phyloP scores from a whole-genome alignment of 2,113 vertebrate genomes.

The Nycticebus coucang region DNA sequence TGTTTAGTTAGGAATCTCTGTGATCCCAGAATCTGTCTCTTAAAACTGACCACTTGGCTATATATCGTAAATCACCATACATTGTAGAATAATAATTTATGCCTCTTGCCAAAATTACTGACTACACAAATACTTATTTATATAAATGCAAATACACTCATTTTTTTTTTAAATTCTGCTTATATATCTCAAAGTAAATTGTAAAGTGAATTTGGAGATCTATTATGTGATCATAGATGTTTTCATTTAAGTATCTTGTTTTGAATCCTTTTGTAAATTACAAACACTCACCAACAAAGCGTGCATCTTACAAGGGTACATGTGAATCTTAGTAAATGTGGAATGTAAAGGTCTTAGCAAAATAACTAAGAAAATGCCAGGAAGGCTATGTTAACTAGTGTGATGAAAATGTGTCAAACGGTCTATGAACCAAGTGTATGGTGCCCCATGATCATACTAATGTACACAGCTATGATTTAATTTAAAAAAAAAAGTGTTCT shows the following conservation, averaged over 20 bases:
- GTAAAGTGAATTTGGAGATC: not conserved
- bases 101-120: not conserved
- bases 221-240: not conserved
- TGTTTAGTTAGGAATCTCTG: not conserved
- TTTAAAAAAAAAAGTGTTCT: not conserved
- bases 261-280: slow-evolving; percentile 27
- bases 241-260: slow-evolving; percentile 37
- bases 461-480: too few species aligned
- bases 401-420: too few species aligned
- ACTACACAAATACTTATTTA: not conserved
- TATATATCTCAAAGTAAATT: not conserved
- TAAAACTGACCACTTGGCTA: not conserved
- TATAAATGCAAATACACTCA: not conserved
- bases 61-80: not conserved
- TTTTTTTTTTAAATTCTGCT: not conserved
- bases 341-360: too few species aligned
- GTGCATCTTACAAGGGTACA: too few species aligned
- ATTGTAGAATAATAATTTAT: not conserved
- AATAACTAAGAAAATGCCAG: too few species aligned
- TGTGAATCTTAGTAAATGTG: too few species aligned
- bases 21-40: not conserved
- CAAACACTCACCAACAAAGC: not conserved
- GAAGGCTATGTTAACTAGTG: too few species aligned
- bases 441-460: too few species aligned
- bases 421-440: too few species aligned